phyloP scores from a whole-genome alignment of 2,888 invertebrate species.

The Drosophila subquinaria region DNA sequence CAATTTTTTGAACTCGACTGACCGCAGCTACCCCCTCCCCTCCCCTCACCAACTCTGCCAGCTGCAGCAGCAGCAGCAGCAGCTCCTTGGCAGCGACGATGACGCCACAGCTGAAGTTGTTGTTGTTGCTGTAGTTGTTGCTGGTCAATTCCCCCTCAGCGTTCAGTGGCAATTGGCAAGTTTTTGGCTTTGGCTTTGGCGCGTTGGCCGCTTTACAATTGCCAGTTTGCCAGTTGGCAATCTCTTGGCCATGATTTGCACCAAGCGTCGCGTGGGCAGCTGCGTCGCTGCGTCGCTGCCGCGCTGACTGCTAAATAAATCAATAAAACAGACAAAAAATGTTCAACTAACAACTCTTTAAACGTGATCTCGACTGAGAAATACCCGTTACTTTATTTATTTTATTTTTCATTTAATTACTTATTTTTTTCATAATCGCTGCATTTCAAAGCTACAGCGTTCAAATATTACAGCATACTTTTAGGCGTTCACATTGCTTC shows the following conservation, averaged over 20 bases:
- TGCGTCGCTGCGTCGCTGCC: slow-evolving; percentile 14
- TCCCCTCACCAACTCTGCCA: background rate
- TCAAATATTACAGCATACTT: background rate
- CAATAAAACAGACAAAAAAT: slow-evolving; percentile 49
- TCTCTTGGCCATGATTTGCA: slow-evolving; percentile 66
- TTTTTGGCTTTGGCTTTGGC: slow-evolving; percentile 25
- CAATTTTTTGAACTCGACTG: slow-evolving; percentile 72
- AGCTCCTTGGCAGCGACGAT: slow-evolving; percentile 30
- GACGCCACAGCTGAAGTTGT: slow-evolving; percentile 35
- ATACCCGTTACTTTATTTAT: background rate
- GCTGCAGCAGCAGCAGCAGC: no score
- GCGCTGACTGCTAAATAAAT: slow-evolving; percentile 62
- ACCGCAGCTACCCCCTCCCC: slow-evolving; percentile 41
- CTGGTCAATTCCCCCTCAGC: slow-evolving; percentile 24
- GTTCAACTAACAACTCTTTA: background rate
- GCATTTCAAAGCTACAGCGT: no score
- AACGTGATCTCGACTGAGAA: background rate
- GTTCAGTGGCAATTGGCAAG: slow-evolving; percentile 41
- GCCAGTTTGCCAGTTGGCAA: slow-evolving; percentile 42
- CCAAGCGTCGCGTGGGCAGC: slow-evolving; percentile 54
- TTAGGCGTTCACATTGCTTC: background rate
- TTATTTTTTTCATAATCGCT: no score
- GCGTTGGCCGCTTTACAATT: slow-evolving; percentile 64
- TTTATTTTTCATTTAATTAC: background rate
- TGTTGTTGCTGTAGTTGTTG: no score